Percentiles rank a stretch among this genome's conserved stretches.
Evolutionary conservation across 2,113 vertebrate species (phyloP).

Genomic region (Desmodus rotundus): DNA sequence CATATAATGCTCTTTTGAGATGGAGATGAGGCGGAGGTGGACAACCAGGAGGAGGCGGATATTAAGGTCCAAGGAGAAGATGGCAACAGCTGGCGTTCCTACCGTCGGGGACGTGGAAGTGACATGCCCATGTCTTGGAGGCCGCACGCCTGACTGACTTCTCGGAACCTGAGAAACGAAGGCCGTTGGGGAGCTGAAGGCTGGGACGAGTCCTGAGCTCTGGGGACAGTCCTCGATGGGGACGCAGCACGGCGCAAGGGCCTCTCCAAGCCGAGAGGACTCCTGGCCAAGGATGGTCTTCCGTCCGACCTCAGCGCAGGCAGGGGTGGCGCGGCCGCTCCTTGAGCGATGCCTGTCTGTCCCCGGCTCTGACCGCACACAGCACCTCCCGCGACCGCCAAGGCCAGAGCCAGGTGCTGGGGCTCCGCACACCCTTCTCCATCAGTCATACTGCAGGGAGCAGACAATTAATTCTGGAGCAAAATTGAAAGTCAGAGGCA

Average conservation of each 20-base stretch:
- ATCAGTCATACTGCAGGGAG: conserved; percentile 92
- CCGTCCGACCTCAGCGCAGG: conserved; percentile 73
- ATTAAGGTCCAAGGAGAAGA: conserved; percentile 37
- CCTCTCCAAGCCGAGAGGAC: conserved; percentile 64
- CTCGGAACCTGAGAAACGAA: conserved; percentile 27
- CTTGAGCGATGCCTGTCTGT: conserved; percentile 82
- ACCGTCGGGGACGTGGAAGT: conserved; percentile 17
- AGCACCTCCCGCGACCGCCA: conserved; percentile 85
- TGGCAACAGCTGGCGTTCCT: conserved; percentile 33
- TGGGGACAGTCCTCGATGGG: conserved; percentile 59
- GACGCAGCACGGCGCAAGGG: conserved; percentile 54
- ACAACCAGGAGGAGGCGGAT: background rate
- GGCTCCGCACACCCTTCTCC: conserved; percentile 86
- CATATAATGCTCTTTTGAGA: conserved; percentile 37
- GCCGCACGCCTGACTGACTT: conserved; percentile 67
- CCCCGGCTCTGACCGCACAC: conserved; percentile 80
- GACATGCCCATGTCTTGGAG: conserved; percentile 56
- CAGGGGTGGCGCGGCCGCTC: conserved; percentile 64
- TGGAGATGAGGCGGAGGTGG: background rate
- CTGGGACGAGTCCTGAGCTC: conserved; percentile 46
- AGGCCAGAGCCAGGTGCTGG: conserved; percentile 90
- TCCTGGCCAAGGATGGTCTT: conserved; percentile 64
- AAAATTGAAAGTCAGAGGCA: conserved; percentile 96
- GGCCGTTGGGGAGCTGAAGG: conserved; percentile 55
- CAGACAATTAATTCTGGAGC: conserved; percentile 96